phyloP scores from a whole-genome alignment of 2,888 invertebrate genomes.

The Epirrita christyi region DNA sequence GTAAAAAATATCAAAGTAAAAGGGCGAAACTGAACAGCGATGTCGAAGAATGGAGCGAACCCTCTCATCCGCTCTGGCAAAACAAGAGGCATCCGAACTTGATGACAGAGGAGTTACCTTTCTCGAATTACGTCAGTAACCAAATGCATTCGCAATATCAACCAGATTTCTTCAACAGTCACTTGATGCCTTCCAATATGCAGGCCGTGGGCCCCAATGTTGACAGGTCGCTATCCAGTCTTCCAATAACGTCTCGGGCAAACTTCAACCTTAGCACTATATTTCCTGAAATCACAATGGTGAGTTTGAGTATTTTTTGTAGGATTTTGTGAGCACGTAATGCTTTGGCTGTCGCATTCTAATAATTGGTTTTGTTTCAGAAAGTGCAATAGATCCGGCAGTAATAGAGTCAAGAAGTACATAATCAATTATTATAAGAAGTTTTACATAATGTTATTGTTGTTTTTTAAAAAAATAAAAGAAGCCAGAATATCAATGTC shows the following conservation, averaged over 20 bases:
- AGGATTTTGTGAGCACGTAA: too few relatives aligned
- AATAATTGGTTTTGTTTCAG: constrained; percentile 62
- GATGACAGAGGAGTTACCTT: constrained; percentile 69
- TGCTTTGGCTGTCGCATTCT: background rate
- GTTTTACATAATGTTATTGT: background rate
- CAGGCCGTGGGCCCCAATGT: constrained; percentile 67
- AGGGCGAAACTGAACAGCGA: constrained; percentile 67
- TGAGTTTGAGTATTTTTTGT: constrained; percentile 47
- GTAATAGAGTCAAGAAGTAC: background rate
- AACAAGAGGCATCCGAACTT: constrained; percentile 72
- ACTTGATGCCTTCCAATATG: constrained; percentile 71
- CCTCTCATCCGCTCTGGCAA: constrained; percentile 70
- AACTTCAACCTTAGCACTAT: constrained; percentile 94
- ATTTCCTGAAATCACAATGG: constrained; percentile 92
- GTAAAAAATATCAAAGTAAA: constrained; percentile 76
- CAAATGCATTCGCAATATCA: constrained; percentile 76
- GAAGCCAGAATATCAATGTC: background rate
- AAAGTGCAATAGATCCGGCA: constrained; percentile 69
- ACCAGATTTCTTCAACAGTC: constrained; percentile 74
- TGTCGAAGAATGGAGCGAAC: constrained; percentile 73
- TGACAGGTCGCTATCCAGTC: constrained; percentile 66
- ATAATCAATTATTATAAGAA: background rate
- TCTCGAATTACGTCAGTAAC: constrained; percentile 73
- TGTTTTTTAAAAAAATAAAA: background rate
- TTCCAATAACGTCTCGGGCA: constrained; percentile 81